Percentiles rank a stretch among this genome's conserved stretches.
phyloP scores from a whole-genome alignment of 2,888 invertebrate genomes.

The Meliscaeva auricollis region DNA sequence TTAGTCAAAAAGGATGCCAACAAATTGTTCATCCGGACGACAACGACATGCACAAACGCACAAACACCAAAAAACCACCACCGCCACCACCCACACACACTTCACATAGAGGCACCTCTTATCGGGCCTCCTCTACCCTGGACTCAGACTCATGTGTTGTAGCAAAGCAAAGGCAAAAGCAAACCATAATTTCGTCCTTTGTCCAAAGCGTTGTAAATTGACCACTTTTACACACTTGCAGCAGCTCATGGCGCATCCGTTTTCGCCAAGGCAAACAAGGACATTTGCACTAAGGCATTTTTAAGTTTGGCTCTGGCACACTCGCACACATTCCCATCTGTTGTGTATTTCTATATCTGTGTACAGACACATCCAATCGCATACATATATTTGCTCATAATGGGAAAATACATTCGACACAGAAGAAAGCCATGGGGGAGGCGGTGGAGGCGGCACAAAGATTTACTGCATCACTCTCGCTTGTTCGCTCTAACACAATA shows the following conservation, averaged over 20 bases:
- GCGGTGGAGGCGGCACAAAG: constrained; percentile 25
- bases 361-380: neutral
- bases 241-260: constrained; percentile 40
- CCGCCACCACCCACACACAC: constrained; percentile 8
- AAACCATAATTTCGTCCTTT: constrained; percentile 63
- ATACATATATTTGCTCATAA: constrained; percentile 27
- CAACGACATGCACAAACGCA: constrained; percentile 50
- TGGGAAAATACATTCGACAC: constrained; percentile 54
- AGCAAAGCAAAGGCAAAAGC: constrained; percentile 37
- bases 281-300: constrained; percentile 48
- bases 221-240: constrained; percentile 70
- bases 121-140: neutral
- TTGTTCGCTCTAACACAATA: constrained; percentile 61
- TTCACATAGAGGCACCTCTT: constrained; percentile 12
- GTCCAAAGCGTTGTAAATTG: constrained; percentile 66
- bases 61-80: constrained; percentile 33
- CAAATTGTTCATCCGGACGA: constrained; percentile 66
- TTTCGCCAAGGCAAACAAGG: constrained; percentile 39
- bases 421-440: neutral
- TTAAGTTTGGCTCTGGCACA: constrained; percentile 47
- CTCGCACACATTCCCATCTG: too few relatives aligned
- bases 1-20: constrained; percentile 69
- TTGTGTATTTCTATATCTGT: too few relatives aligned
- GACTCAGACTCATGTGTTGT: neutral
- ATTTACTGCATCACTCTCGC: constrained; percentile 72